Base-by-base conservation (phyloP, 2,797 vertebrate species). In the Tangara arthus region DNA sequence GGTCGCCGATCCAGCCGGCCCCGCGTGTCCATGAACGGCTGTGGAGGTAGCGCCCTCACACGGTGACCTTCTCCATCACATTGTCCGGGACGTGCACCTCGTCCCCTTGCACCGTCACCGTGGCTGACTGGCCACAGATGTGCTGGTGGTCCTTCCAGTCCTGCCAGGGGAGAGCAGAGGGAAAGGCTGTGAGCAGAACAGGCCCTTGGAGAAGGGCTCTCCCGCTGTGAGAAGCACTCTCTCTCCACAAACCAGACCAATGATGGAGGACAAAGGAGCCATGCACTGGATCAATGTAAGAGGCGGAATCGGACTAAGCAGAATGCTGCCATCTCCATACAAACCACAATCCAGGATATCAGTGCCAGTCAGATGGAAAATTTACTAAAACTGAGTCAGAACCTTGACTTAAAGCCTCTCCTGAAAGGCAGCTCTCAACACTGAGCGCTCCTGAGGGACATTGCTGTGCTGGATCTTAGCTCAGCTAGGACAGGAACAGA, bases 121-220 rank as follows among this genome's bases (percentile, higher is more conserved):
- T 93, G 21, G 98, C 94, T 2, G 98, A 87, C 96, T 99, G 99
- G 42, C 98, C 99, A 19, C 99, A 99, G 83, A 98, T 94, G 68
- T 99, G 99, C 96, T 99, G 99, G 96, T 99, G 99, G 66, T 99
- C 99, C 94, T 99, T 99, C 99, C 99, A 99, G 97, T 99, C 99
- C 99, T 99, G 97, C 22, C 11, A 75, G 60, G 57, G 41, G 50
- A 75, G 34, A 82, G 59, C 56, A 76, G 35, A 55, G 1, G 15
- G 27, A 34, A 7, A 79, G 70, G 52, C 34, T 42, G 3, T 82
- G 76, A 90, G 37, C 78, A 60, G 42, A 66, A 55, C 19, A 21
- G 19, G 41, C 32, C 47, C 27, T 24, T 9, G 55, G 34, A 39
- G 77, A 65, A 71, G 5, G 7, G 22, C 32, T 37, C n/a, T 56